phyloP scores from a whole-genome alignment of 2,797 vertebrate genomes.

The Pangasius macronema region DNA sequence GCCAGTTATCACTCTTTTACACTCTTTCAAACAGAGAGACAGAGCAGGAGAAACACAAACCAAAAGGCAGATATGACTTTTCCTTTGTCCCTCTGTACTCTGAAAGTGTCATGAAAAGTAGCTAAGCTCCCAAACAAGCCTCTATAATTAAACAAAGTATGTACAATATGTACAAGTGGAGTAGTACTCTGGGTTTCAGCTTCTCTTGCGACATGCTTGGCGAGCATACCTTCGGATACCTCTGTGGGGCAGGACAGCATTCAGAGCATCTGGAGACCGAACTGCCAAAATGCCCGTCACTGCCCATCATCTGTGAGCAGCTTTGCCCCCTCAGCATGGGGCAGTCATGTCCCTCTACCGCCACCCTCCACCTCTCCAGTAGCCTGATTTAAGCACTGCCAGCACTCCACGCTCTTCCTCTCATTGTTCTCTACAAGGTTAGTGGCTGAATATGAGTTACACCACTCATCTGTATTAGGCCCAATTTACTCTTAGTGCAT shows the following conservation, averaged over 20 bases:
- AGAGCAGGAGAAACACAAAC: neutral
- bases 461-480: constrained; percentile 65
- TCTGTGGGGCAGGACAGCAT: constrained; percentile 53
- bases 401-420: constrained; percentile 54
- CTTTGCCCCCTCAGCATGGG: constrained; percentile 30
- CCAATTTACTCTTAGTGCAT: constrained; percentile 62
- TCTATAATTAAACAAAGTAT: constrained; percentile 57
- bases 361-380: constrained; percentile 70
- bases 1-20: neutral
- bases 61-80: neutral
- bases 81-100: constrained; percentile 19
- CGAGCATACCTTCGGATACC: constrained; percentile 16
- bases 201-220: constrained; percentile 60
- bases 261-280: constrained; percentile 44
- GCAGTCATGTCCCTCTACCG: constrained; percentile 69
- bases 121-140: constrained; percentile 38
- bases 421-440: constrained; percentile 65
- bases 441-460: constrained; percentile 65
- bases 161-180: constrained; percentile 55
- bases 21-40: neutral
- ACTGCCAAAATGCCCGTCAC: constrained; percentile 37
- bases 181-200: constrained; percentile 58
- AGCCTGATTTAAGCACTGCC: constrained; percentile 63
- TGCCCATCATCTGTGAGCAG: neutral
- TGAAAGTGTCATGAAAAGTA: constrained; percentile 37